Evolutionary conservation across 2,888 invertebrate species (phyloP), one percentile per base, ranked within the genome.

Genomic region (Idaea biselata): DNA sequence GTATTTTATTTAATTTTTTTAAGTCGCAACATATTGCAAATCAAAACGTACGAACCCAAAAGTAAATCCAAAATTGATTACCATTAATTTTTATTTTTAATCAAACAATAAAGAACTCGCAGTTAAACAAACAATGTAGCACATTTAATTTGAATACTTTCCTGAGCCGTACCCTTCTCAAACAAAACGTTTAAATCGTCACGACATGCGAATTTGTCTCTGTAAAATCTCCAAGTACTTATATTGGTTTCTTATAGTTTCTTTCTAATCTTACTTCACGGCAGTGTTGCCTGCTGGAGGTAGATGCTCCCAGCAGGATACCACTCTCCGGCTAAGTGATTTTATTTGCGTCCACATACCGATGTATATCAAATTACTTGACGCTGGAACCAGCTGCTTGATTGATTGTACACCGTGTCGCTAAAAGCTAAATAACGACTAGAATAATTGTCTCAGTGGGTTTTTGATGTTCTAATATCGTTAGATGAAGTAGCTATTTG

Each of bases 321-420:
- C 91, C 92, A 89, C 90, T 90, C 88, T 72, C 74, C 80, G 74
- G 77, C 88, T 91, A 92, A 92, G 92, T 92, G 92, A 91, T 91
- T 92, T 91, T 91, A 90, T 92, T 91, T 91, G 91, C 89, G 91
- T 87, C 87, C 89, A 89, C 90, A 91, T 89, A 88, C 87, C 90
- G 78, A 88, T 86, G 88, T 88, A 88, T 92, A 91, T 92, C 91
- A 86, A 87, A 91, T 92, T 92, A 91, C 91, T 79, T 73, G 78
- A 75, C 80, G 78, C 79, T 76, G 83, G 78, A 77, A 81, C 90
- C 89, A 90, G 85, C 90, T 88, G 90, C 73, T 89, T 91, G 91
- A 91, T 91, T 87, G 89, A 92, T 91, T 80, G 83, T 77, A 78
- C 73, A 72, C 71, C 74, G 76, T 72, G 76, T 79, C 76, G 86